Conservation (phyloP, 92 coral and sea anemone genomes). For the Parazoanthus swiftii region DNA sequence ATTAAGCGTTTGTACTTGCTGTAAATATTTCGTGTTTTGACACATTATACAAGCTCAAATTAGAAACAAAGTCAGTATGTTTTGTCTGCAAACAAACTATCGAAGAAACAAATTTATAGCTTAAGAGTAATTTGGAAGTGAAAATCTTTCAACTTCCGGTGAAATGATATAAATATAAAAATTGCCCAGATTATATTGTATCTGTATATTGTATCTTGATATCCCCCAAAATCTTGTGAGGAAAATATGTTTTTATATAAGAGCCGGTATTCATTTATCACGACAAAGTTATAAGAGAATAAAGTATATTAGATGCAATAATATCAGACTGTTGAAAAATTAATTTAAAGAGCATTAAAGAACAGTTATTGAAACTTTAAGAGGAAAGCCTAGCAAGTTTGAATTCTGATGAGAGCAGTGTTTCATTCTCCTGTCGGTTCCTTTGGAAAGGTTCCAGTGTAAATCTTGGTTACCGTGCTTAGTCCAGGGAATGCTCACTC, state of each 20-base stretch:
- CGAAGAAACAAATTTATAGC: not conserved
- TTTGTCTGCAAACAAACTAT: not conserved
- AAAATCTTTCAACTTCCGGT: not conserved
- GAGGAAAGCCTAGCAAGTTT: too few species aligned
- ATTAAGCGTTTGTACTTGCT: not conserved
- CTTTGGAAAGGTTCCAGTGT: too few species aligned
- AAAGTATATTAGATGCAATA: not conserved
- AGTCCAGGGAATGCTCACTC: not conserved
- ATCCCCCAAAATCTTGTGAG: not conserved
- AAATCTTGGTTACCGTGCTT: not conserved
- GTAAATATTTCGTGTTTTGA: not conserved
- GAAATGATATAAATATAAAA: not conserved
- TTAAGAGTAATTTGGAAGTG: not conserved
- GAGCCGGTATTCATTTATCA: not conserved
- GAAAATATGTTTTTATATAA: not conserved
- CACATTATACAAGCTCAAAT: not conserved
- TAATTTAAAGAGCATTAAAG: not conserved
- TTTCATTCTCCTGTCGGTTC: not conserved
- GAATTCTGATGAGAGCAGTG: not conserved
- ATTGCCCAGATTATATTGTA: not conserved
- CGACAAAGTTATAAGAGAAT: not conserved
- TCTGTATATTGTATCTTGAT: not conserved
- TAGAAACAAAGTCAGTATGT: not conserved
- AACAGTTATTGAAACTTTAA: conserved; percentile 1
- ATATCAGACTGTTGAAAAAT: not conserved